A percentile compares a stretch with the other conserved stretches of the same genome.
Evolutionary conservation across 2,888 invertebrate species (phyloP).

Genomic region (Drosophila falleni): DNA sequence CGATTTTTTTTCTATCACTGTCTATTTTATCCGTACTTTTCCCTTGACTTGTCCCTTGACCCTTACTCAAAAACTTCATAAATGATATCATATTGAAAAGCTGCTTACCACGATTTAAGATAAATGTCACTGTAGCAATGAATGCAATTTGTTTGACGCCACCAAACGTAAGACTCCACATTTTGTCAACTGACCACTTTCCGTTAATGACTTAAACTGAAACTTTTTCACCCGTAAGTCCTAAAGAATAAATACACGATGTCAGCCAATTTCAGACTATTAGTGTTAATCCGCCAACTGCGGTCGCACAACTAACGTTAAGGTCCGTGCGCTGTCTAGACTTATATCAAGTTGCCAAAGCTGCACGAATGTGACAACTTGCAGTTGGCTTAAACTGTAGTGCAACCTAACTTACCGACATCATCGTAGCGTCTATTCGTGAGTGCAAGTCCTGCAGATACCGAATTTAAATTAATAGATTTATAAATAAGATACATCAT

Average conservation of each 20-base stretch:
- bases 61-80: too few species aligned
- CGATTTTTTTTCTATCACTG: too few species aligned
- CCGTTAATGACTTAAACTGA: neutral
- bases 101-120: conserved; percentile 4
- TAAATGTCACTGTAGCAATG: neutral
- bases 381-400: neutral
- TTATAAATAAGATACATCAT: neutral
- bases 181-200: neutral
- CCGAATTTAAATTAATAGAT: neutral
- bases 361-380: neutral
- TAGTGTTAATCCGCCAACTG: conserved; percentile 58
- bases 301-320: conserved; percentile 66
- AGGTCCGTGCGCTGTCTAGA: conserved; percentile 29
- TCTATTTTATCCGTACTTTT: too few species aligned
- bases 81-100: neutral
- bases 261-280: neutral
- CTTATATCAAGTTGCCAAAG: conserved; percentile 66
- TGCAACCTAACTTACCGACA: neutral
- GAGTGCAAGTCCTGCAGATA: neutral
- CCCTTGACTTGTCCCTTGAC: too few species aligned
- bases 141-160: neutral
- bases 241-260: neutral
- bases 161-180: neutral
- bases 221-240: neutral
- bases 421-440: neutral